Percentiles rank a stretch among this genome's conserved stretches.
These are phyloP conservation scores for Rhinolophus sinicus DNA, from an alignment of 2,113 vertebrate species.

Conservation along the genomic window DNA sequence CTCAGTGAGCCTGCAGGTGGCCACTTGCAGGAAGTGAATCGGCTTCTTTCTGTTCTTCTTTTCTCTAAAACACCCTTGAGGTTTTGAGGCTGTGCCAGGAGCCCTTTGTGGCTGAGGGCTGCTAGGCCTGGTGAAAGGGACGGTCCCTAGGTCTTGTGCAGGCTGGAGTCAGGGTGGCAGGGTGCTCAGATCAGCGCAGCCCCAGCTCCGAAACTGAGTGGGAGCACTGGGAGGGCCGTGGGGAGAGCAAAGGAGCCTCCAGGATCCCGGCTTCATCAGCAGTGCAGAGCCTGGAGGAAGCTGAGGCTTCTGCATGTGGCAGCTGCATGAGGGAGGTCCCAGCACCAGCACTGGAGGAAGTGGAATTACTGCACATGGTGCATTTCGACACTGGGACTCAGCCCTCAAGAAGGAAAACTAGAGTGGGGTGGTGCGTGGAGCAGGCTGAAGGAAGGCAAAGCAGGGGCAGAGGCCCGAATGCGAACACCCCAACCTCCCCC, in stretches of 20 bases:
- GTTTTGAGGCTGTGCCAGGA: conserved; percentile 7
- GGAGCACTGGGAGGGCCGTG: fast-evolving
- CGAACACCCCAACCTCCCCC: background rate
- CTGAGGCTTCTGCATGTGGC: background rate
- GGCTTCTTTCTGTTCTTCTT: conserved; percentile 34
- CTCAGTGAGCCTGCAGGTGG: background rate
- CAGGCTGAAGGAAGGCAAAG: background rate
- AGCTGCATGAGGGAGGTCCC: fast-evolving
- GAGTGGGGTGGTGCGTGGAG: background rate
- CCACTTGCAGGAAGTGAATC: background rate
- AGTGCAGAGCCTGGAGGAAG: background rate
- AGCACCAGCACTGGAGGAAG: background rate
- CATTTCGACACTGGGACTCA: conserved; percentile 24
- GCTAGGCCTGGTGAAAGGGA: background rate
- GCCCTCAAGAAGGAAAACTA: conserved; percentile 14
- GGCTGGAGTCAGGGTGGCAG: background rate
- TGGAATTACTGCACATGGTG: background rate
- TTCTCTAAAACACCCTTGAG: conserved; percentile 22
- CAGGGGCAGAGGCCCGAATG: background rate
- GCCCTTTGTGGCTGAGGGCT: background rate
- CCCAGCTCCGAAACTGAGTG: background rate
- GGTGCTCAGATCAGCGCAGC: background rate
- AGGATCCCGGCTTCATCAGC: background rate
- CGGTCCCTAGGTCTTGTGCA: background rate
- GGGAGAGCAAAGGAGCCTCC: background rate